Evolutionary conservation across 2,888 invertebrate genomes (phyloP), one percentile per base, ranked within the genome.

Genomic region (Hypercompe scribonia): DNA sequence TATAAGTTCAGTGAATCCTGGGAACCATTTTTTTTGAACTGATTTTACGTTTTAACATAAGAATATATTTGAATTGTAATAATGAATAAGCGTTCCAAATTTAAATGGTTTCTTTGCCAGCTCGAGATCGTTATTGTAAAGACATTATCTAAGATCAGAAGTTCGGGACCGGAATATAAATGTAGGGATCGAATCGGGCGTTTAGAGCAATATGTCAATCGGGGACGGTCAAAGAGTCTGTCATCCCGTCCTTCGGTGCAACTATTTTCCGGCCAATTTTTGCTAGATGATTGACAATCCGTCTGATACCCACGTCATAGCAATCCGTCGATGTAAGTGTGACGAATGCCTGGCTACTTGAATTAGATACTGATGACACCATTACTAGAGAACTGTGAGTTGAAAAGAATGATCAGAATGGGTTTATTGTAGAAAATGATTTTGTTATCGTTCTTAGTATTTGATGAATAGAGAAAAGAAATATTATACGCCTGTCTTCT

Each of bases 41-140:
- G 69, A 83, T 85, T 89, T 86, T 74, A 85, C 86, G 86, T 89
- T 87, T 80, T 77, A 86, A 85, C 75, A 75, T 74, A 80, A 74
- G 79, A 85, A 84, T 83, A 81, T 83, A 71, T 73, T 81, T 81
- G 46, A 84, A 90, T 91, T 90, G 88, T 80, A 88, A 91, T 92
- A 87, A 88, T 88, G 90, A 90, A 89, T 87, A 87, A 83, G 33
- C 75, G 76, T 86, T 83, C 83, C 84, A 86, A 89, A 91, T 92
- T 90, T 91, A 90, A 91, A 92, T 90, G 87, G 90, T 92, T 94
- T 90, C 89, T 87, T 89, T 87, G 90, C 91, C 91, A 90, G 91
- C 88, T 89, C 87, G 84, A 87, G 90, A 89, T 91, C 92, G 92
- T 92, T 94, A 93, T 93, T 94, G 94, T 93, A 93, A 93, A 94